Evolutionary conservation across 2,113 vertebrate species (phyloP).

Genomic region (Fregata magnificens): DNA sequence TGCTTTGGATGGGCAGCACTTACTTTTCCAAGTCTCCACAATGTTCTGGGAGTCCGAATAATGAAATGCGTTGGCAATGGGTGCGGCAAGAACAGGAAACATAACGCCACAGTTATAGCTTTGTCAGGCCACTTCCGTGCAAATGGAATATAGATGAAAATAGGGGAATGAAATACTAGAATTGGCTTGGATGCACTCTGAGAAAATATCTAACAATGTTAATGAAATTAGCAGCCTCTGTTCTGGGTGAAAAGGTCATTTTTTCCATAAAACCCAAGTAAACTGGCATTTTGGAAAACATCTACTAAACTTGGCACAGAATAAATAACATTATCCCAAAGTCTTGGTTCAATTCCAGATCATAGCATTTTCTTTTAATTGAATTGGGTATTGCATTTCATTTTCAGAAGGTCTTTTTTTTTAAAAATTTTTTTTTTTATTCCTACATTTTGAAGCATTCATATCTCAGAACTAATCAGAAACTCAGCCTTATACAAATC

Average conservation of each 20-base stretch:
- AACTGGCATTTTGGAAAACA: slow-evolving; percentile 55
- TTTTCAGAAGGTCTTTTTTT: slow-evolving; percentile 59
- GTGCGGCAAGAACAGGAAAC: not conserved
- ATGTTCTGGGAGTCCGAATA: not conserved
- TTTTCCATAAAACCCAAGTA: slow-evolving; percentile 65
- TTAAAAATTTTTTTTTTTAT: not conserved
- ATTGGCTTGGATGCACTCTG: slow-evolving; percentile 14
- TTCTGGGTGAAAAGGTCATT: slow-evolving; percentile 67
- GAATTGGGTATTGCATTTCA: slow-evolving; percentile 66
- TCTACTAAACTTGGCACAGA: slow-evolving; percentile 56
- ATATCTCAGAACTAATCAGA: slow-evolving; percentile 38
- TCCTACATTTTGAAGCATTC: slow-evolving; percentile 33
- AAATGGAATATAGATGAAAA: slow-evolving; percentile 27
- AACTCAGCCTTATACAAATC: slow-evolving; percentile 23
- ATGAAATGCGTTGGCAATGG: not conserved
- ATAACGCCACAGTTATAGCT: not conserved
- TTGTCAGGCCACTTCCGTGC: not conserved
- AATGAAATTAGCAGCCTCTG: slow-evolving; percentile 66
- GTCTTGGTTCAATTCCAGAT: slow-evolving; percentile 69
- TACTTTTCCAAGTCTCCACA: not conserved
- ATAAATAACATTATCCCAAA: slow-evolving; percentile 48
- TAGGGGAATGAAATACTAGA: slow-evolving; percentile 17
- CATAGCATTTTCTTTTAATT: slow-evolving; percentile 67
- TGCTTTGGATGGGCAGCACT: not conserved
- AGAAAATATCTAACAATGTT: slow-evolving; percentile 44